Evolutionary conservation across 2,113 vertebrate species (phyloP).

Genomic region (Electrona antarctica): DNA sequence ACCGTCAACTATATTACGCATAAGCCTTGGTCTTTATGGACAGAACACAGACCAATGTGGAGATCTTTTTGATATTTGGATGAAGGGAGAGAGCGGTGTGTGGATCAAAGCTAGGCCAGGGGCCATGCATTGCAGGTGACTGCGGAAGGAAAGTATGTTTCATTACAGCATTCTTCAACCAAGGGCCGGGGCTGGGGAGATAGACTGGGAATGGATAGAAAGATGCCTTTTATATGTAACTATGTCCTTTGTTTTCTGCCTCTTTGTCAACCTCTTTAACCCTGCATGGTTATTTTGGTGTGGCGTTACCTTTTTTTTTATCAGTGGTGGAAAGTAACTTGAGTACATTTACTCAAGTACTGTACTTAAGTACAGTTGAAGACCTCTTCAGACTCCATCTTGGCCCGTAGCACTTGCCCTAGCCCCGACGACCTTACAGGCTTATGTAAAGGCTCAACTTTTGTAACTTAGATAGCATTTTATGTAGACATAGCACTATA

Average conservation of each 20-base stretch:
- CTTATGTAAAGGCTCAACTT: no score
- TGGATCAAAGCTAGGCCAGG: constrained; percentile 66
- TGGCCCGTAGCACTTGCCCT: no score
- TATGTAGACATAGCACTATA: no score
- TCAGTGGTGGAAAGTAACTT: no score
- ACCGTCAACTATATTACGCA: constrained; percentile 54
- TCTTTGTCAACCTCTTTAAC: no score
- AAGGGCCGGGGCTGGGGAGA: constrained; percentile 34
- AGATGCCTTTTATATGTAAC: neutral
- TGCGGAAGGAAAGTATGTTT: constrained; percentile 64
- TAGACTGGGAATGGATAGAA: constrained; percentile 25
- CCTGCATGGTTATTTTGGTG: no score
- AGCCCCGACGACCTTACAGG: no score
- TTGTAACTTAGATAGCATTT: no score
- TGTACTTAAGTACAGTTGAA: no score
- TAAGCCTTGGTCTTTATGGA: constrained; percentile 49
- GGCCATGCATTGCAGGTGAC: constrained; percentile 68
- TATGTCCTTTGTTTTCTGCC: neutral
- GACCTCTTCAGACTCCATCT: no score
- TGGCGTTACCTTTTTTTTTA: no score
- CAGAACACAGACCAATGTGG: constrained; percentile 49
- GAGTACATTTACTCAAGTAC: no score
- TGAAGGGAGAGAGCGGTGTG: constrained; percentile 15
- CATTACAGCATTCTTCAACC: constrained; percentile 60
- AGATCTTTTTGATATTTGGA: constrained; percentile 51